These are phyloP conservation scores for Prostheceraeus crozeri DNA, from an alignment of 2,888 invertebrate genomes.

Conservation along the genomic window DNA sequence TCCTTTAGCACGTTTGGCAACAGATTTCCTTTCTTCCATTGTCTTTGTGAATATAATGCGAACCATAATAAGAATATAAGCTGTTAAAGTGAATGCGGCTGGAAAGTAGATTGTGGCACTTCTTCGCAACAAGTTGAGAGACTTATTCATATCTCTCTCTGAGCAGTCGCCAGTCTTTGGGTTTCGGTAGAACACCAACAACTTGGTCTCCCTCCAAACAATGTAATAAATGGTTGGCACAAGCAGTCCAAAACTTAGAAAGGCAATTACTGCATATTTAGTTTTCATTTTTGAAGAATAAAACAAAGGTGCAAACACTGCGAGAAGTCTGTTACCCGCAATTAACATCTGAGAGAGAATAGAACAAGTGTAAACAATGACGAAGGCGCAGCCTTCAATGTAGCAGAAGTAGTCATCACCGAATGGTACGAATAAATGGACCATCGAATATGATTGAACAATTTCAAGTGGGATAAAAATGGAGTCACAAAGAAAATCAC, in stretches of 20 bases:
- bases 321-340: slow-evolving; percentile 14
- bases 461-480: slow-evolving; percentile 32
- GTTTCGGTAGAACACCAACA: too few relatives aligned
- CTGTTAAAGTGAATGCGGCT: not conserved
- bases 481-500: slow-evolving; percentile 14
- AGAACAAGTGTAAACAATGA: slow-evolving; percentile 3
- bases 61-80: slow-evolving; percentile 16
- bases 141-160: not conserved
- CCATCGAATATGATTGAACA: slow-evolving; percentile 10
- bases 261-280: not conserved
- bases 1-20: slow-evolving; percentile 20
- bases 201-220: too few relatives aligned
- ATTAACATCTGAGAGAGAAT: slow-evolving; percentile 16
- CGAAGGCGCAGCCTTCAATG: slow-evolving; percentile 15
- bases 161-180: slow-evolving; percentile 17
- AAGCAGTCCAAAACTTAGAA: not conserved
- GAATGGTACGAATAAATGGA: not conserved
- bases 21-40: not conserved
- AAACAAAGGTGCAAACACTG: slow-evolving; percentile 23
- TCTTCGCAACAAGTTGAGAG: not conserved
- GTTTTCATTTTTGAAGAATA: slow-evolving; percentile 20
- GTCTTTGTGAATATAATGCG: slow-evolving; percentile 25
- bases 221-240: slow-evolving; percentile 24
- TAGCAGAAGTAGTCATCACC: slow-evolving; percentile 21
- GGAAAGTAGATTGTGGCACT: slow-evolving; percentile 23